A percentile compares a stretch with the other conserved stretches of the same genome.
These are phyloP conservation scores for Xiphydria camelus DNA, from an alignment of 2,888 invertebrate genomes.

Conservation along the genomic window DNA sequence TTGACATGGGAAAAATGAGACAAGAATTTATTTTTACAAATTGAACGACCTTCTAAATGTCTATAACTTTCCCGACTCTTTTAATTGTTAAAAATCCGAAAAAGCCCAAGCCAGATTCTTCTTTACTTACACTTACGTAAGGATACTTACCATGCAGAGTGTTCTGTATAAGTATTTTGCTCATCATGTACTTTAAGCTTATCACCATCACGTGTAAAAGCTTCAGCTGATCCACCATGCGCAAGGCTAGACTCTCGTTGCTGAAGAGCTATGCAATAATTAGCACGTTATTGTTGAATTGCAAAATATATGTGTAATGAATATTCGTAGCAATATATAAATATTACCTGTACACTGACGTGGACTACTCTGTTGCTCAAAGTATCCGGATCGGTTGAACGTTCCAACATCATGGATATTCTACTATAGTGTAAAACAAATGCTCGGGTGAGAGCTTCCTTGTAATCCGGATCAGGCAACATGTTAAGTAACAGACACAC, in stretches of 20 bases:
- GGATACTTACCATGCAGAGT: conserved; percentile 76
- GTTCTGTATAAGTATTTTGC: conserved; percentile 84
- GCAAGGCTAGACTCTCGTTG: conserved; percentile 86
- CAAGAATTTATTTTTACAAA: too few species aligned
- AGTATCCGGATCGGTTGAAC: conserved; percentile 84
- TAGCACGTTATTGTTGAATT: not conserved
- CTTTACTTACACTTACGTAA: not conserved
- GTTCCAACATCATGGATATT: conserved; percentile 88
- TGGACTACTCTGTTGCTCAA: conserved; percentile 95
- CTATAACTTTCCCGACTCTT: too few species aligned
- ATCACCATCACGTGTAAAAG: conserved; percentile 92
- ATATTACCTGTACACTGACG: conserved; percentile 79
- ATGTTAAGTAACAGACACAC: conserved; percentile 93
- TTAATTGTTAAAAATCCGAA: too few species aligned
- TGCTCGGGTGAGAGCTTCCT: conserved; percentile 90
- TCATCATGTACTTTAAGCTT: conserved; percentile 91
- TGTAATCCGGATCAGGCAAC: conserved; percentile 93
- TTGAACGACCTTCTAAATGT: too few species aligned
- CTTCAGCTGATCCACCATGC: conserved; percentile 89
- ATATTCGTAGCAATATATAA: not conserved
- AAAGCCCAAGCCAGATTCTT: not conserved
- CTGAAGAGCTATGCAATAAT: conserved; percentile 75
- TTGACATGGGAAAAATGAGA: not conserved
- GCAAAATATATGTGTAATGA: not conserved
- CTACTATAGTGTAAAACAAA: conserved; percentile 96